phyloP scores from a whole-genome alignment of 2,113 vertebrate species.

The Notothenia rossii region DNA sequence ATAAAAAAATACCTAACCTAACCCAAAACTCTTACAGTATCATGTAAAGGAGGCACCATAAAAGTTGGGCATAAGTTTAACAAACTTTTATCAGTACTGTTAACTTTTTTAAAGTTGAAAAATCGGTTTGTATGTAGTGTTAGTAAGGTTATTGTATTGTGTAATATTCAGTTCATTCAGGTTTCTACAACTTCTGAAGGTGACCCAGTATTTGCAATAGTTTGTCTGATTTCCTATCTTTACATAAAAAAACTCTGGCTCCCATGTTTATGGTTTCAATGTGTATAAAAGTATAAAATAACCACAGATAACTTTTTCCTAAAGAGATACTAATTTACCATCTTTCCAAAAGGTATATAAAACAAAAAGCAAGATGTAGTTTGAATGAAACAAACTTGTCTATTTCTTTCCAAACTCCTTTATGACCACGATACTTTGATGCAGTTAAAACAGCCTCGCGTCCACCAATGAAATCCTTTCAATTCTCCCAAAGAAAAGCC shows the following conservation, averaged over 20 bases:
- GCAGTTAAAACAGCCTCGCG: not conserved
- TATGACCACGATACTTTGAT: not conserved
- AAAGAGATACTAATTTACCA: not conserved
- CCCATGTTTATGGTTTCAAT: too few species aligned
- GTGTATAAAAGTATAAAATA: not conserved
- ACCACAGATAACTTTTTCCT: not conserved
- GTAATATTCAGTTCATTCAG: not conserved
- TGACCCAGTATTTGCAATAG: not conserved
- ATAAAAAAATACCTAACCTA: conserved; percentile 1
- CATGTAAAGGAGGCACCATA: not conserved
- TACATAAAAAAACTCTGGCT: not conserved
- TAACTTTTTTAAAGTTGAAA: not conserved
- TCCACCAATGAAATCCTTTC: not conserved
- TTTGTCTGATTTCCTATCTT: not conserved
- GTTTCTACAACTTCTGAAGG: not conserved
- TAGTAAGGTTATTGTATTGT: conserved; percentile 13
- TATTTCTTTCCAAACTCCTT: not conserved
- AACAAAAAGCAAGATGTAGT: not conserved
- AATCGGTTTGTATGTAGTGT: not conserved
- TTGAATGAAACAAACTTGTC: conserved; percentile 1
- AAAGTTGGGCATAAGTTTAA: not conserved
- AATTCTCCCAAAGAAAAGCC: not conserved
- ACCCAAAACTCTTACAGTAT: not conserved
- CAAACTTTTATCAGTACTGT: conserved; percentile 5
- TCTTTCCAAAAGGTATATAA: not conserved